A percentile compares a stretch with the other conserved stretches of the same genome.
Evolutionary conservation across 2,113 vertebrate genomes (phyloP).

Genomic region (Gadus chalcogrammus): DNA sequence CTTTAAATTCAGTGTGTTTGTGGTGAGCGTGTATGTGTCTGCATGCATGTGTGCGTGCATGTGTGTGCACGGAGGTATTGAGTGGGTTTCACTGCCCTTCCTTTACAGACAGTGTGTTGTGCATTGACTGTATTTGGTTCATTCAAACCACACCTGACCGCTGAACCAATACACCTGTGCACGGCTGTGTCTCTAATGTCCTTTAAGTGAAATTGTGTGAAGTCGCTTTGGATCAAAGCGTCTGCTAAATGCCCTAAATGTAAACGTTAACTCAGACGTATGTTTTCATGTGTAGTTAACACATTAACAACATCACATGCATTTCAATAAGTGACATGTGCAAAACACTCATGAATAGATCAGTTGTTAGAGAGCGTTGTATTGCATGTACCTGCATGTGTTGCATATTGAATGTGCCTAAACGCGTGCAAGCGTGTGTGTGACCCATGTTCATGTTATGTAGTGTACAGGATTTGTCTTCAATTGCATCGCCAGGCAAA

Average conservation of each 20-base stretch:
- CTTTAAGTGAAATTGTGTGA: no score
- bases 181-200: neutral
- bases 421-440: neutral
- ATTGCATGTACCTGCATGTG: neutral
- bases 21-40: slow-evolving; percentile 1
- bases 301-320: no score
- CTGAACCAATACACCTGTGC: neutral
- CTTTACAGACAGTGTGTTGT: neutral
- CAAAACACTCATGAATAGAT: neutral
- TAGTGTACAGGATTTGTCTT: neutral
- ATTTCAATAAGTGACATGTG: neutral
- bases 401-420: neutral
- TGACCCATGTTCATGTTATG: neutral
- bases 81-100: neutral
- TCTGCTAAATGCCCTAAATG: no score
- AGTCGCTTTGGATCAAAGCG: no score
- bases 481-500: no score
- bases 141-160: neutral
- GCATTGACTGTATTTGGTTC: neutral
- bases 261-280: no score
- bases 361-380: neutral
- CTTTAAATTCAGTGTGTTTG: neutral
- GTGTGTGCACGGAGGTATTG: slow-evolving; percentile 15
- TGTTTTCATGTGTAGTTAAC: no score
- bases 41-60: slow-evolving; percentile 25